Evolutionary conservation across 2,888 invertebrate species (phyloP).

Genomic region (Rhynchonema sp.): DNA sequence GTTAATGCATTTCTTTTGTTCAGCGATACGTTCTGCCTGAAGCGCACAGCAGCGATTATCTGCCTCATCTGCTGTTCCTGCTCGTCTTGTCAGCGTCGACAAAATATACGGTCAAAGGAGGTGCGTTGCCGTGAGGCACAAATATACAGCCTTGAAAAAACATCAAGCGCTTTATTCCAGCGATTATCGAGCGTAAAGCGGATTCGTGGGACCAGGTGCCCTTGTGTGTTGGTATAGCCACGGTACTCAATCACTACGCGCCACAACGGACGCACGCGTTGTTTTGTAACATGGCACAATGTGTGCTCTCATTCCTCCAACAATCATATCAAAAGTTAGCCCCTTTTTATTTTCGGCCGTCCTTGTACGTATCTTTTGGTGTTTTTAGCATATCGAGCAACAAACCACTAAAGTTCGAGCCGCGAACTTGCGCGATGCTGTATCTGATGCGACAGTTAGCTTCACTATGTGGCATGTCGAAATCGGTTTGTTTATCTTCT

Average conservation of each 20-base stretch:
- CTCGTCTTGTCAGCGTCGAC: neutral
- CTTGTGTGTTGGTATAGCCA: neutral
- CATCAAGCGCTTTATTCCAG: no score
- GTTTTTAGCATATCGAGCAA: no score
- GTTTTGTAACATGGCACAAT: neutral
- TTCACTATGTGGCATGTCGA: no score
- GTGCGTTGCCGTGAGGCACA: neutral
- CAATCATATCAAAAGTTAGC: neutral
- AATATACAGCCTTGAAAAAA: no score
- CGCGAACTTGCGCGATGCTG: no score
- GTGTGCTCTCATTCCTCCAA: neutral
- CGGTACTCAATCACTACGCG: neutral
- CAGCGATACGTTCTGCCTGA: neutral
- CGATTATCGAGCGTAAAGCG: neutral
- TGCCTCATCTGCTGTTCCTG: neutral
- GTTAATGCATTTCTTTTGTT: no score
- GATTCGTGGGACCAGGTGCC: neutral
- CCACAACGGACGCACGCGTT: neutral
- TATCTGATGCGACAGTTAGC: no score
- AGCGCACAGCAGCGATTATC: neutral
- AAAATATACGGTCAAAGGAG: neutral
- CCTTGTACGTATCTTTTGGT: no score
- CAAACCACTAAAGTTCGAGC: no score
- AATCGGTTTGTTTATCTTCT: no score
- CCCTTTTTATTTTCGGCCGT: no score